Evolutionary conservation across 2,113 vertebrate genomes (phyloP).

Genomic region (Naja naja): DNA sequence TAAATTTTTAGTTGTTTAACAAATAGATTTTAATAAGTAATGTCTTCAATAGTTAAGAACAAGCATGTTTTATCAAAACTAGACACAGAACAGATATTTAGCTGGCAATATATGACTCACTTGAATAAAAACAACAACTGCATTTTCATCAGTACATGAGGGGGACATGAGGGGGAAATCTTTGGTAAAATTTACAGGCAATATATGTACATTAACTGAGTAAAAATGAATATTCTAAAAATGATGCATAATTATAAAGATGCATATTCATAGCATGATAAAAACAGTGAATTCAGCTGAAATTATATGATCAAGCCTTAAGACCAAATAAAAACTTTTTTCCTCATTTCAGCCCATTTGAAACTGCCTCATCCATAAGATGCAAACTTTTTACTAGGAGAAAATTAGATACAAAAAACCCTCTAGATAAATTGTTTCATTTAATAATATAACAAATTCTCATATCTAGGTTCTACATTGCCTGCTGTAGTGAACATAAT

Average conservation of each 20-base stretch:
- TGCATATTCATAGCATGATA: background rate
- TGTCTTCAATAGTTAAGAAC: background rate
- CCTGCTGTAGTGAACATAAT: background rate
- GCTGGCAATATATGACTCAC: background rate
- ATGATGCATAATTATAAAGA: background rate
- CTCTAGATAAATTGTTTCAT: background rate
- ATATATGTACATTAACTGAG: background rate
- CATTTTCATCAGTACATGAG: background rate
- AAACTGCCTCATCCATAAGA: background rate
- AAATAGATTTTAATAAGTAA: background rate
- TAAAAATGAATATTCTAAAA: background rate
- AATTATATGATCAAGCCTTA: background rate
- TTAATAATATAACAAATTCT: background rate
- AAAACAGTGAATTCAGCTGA: background rate
- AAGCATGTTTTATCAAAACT: background rate
- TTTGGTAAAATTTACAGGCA: background rate
- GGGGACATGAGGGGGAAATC: background rate
- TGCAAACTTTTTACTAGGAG: background rate
- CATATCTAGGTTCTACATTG: background rate
- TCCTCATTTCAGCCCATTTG: background rate
- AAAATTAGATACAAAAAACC: slow-evolving; percentile 7
- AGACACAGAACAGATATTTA: background rate
- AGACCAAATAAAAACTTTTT: background rate
- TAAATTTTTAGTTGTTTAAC: background rate
- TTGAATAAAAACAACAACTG: background rate